A percentile compares a stretch with the other conserved stretches of the same genome.
These are phyloP conservation scores for Idaea biselata DNA, from an alignment of 2,888 invertebrate species.

Conservation along the genomic window DNA sequence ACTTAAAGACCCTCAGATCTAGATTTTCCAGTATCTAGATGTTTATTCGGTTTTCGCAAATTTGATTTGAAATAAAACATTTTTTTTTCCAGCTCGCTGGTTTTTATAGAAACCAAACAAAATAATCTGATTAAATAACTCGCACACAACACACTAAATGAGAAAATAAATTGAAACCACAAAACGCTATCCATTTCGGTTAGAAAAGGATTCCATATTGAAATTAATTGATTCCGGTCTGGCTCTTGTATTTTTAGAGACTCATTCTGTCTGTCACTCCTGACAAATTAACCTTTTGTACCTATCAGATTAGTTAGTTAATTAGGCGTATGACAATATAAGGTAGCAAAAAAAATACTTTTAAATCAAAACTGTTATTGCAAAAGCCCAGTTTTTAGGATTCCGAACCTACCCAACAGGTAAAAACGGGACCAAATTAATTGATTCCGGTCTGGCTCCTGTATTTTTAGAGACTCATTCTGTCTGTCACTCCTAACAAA, in stretches of 20 bases:
- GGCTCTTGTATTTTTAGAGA: conserved; percentile 1
- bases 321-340: background rate
- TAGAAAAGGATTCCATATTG: conserved; percentile 19
- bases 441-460: conserved; percentile 7
- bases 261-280: background rate
- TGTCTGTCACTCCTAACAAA: conserved; percentile 3
- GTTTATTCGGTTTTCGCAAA: too few species aligned
- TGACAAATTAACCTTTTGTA: conserved; percentile 4
- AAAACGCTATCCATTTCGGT: conserved; percentile 12
- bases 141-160: background rate
- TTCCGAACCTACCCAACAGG: too few species aligned
- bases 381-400: too few species aligned
- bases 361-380: too few species aligned
- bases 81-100: too few species aligned
- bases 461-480: conserved; percentile 1
- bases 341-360: background rate
- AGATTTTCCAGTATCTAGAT: too few species aligned
- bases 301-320: background rate
- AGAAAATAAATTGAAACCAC: conserved; percentile 2
- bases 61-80: too few species aligned
- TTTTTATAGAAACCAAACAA: too few species aligned
- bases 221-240: conserved; percentile 13
- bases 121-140: background rate
- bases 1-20: too few species aligned
- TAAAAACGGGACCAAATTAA: too few species aligned